Evolutionary conservation across 2,797 vertebrate species (phyloP).

Genomic region (Syndactyla subalaris): DNA sequence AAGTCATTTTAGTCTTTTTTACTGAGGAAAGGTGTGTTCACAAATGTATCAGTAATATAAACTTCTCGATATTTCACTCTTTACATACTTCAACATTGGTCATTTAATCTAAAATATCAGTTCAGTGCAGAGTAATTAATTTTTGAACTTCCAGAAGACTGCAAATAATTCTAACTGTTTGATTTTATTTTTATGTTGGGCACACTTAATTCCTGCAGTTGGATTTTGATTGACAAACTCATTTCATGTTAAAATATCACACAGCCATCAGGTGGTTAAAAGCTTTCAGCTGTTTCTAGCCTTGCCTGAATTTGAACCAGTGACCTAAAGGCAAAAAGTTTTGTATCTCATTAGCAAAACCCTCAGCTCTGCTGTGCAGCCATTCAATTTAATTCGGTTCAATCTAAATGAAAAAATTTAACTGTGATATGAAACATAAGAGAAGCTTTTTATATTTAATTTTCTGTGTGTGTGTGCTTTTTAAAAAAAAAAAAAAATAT

Average conservation of each 20-base stretch:
- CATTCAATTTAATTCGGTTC: slow-evolving; percentile 24
- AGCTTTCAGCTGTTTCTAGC: slow-evolving; percentile 58
- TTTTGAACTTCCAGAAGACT: slow-evolving; percentile 16
- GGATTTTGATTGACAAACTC: slow-evolving; percentile 47
- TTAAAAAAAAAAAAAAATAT: neutral
- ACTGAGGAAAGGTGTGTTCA: neutral
- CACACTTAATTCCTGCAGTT: slow-evolving; percentile 18
- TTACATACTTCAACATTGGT: neutral
- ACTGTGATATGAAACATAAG: slow-evolving; percentile 43
- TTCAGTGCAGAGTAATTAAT: slow-evolving; percentile 7
- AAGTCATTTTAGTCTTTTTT: neutral
- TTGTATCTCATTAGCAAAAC: slow-evolving; percentile 59
- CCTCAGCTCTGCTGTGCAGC: slow-evolving; percentile 16
- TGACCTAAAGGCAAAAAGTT: slow-evolving; percentile 47
- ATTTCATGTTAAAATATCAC: slow-evolving; percentile 40
- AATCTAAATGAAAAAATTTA: slow-evolving; percentile 46
- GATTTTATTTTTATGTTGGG: neutral
- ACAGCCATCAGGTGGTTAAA: slow-evolving; percentile 50
- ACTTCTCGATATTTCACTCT: neutral
- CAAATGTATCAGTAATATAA: neutral
- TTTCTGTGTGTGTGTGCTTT: neutral
- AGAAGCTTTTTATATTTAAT: slow-evolving; percentile 52
- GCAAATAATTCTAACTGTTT: slow-evolving; percentile 6
- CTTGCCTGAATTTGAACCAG: slow-evolving; percentile 37
- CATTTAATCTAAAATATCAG: neutral